Conservation (phyloP, 2,113 vertebrate genomes). For the Neopipo cinnamomea region DNA sequence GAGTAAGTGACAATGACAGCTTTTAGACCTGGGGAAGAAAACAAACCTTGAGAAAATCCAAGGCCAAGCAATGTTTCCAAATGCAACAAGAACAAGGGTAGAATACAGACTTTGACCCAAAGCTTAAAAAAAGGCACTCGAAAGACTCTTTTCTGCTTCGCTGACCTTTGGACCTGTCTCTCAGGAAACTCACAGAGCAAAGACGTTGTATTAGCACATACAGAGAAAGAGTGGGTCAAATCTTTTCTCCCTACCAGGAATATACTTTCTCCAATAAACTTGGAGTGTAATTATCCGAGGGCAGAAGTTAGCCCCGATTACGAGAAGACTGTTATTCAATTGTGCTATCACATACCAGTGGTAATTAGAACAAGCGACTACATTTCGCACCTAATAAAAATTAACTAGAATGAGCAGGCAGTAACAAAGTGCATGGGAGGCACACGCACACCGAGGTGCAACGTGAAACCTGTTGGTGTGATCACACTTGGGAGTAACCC, state of each 20-base stretch:
- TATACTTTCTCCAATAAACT: neutral
- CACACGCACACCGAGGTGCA: fast-evolving
- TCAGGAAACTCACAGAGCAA: neutral
- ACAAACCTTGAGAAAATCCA: neutral
- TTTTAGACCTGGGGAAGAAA: neutral
- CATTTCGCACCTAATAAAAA: slow-evolving; percentile 3
- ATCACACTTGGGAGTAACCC: neutral
- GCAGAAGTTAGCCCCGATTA: neutral
- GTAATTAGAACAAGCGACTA: neutral
- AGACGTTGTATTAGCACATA: fast-evolving
- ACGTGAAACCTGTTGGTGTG: neutral
- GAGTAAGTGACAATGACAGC: neutral
- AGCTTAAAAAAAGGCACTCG: neutral
- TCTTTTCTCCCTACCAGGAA: neutral
- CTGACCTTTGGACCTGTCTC: neutral
- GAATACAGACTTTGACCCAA: neutral
- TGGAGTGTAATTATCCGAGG: neutral
- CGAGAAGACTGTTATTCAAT: neutral
- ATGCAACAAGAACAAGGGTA: neutral
- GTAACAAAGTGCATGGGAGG: neutral
- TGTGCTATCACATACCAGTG: neutral
- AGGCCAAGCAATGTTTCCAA: neutral
- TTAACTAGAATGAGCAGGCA: neutral
- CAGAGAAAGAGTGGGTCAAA: neutral
- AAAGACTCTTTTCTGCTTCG: neutral